These are phyloP conservation scores for Pristis pectinata DNA, from an alignment of 2,797 vertebrate species.

Conservation along the genomic window DNA sequence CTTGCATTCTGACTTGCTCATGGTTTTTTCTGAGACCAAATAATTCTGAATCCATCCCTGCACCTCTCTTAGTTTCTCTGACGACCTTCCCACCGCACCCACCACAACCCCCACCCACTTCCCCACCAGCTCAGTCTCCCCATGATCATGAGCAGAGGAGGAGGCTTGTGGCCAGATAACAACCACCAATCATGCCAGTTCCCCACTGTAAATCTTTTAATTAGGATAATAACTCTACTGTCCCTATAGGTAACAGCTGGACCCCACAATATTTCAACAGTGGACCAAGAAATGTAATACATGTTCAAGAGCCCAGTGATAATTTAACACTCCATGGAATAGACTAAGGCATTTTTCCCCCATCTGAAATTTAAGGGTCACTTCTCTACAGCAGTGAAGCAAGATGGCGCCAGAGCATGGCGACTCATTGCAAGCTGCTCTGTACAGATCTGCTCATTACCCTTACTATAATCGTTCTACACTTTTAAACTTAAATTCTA, in stretches of 20 bases:
- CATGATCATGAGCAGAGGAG: not conserved
- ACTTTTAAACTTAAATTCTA: too few relatives aligned
- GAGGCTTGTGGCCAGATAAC: not conserved
- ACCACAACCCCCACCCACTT: too few relatives aligned
- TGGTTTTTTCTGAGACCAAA: too few relatives aligned
- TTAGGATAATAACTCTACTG: not conserved
- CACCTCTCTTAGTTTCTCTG: not conserved
- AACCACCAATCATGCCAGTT: not conserved
- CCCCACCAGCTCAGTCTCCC: not conserved
- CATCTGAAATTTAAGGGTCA: not conserved
- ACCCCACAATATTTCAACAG: not conserved
- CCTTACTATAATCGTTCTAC: too few relatives aligned
- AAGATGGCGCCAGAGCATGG: too few relatives aligned
- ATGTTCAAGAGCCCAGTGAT: not conserved
- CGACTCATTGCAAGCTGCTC: too few relatives aligned
- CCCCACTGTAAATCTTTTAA: not conserved
- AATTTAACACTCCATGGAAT: not conserved
- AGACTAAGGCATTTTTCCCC: not conserved
- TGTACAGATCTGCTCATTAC: too few relatives aligned
- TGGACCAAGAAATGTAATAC: not conserved
- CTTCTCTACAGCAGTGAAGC: not conserved
- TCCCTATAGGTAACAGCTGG: not conserved
- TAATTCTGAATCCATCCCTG: not conserved
- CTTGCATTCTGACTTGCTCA: not conserved
- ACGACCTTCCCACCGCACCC: too few relatives aligned